These are phyloP conservation scores for Papilio protenor DNA, from an alignment of 2,888 invertebrate genomes.

Conservation along the genomic window DNA sequence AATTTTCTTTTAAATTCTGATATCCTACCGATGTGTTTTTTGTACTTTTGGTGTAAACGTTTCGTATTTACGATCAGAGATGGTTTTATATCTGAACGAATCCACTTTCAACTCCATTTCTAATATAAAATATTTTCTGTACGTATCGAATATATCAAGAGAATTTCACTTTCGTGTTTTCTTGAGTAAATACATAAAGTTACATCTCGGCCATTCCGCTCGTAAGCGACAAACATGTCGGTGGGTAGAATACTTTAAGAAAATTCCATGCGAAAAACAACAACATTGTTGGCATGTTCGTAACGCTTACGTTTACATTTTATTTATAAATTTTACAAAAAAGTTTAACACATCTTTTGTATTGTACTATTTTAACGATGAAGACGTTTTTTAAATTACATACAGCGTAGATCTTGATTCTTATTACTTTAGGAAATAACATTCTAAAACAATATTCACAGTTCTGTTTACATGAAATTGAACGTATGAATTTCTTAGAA, in stretches of 20 bases:
- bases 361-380: neutral
- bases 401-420: neutral
- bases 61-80: slow-evolving; percentile 9
- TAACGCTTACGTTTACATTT: slow-evolving; percentile 20
- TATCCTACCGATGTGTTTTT: neutral
- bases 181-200: slow-evolving; percentile 61
- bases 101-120: slow-evolving; percentile 26
- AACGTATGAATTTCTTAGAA: neutral
- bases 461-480: too few relatives aligned
- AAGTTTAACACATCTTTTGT: neutral
- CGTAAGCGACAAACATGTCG: slow-evolving; percentile 65
- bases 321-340: slow-evolving; percentile 8
- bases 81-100: slow-evolving; percentile 20
- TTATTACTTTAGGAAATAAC: neutral
- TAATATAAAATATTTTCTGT: slow-evolving; percentile 27
- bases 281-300: slow-evolving; percentile 58
- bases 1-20: neutral
- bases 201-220: slow-evolving; percentile 48
- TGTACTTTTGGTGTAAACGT: slow-evolving; percentile 14
- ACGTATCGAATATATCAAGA: slow-evolving; percentile 28
- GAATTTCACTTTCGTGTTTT: slow-evolving; percentile 40
- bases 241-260: slow-evolving; percentile 57
- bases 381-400: slow-evolving; percentile 1
- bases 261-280: slow-evolving; percentile 58
- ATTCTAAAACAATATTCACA: neutral